A percentile compares a stretch with the other conserved stretches of the same genome.
These are phyloP conservation scores for Brachypterus glaber DNA, from an alignment of 2,888 invertebrate species.

Conservation along the genomic window DNA sequence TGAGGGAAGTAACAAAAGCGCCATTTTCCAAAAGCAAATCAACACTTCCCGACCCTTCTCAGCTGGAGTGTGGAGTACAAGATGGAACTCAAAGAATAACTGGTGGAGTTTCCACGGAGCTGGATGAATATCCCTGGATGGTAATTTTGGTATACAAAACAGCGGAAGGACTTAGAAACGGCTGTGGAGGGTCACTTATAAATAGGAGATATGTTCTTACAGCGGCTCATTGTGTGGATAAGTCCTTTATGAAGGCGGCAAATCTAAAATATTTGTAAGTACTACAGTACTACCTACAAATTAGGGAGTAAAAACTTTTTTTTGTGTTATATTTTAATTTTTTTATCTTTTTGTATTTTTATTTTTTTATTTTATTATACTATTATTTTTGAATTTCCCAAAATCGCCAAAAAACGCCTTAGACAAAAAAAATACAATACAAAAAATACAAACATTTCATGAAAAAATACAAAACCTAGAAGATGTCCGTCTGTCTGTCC, in stretches of 20 bases:
- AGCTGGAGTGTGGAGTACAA: constrained; percentile 48
- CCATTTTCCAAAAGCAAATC: too few species aligned
- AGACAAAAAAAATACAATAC: too few species aligned
- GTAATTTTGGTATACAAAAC: constrained; percentile 24
- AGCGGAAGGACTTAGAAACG: constrained; percentile 12
- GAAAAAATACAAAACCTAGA: neutral
- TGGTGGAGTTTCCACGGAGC: constrained; percentile 50
- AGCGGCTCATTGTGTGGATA: constrained; percentile 37
- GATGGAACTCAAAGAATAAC: constrained; percentile 49
- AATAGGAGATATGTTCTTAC: constrained; percentile 34
- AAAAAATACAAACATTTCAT: constrained; percentile 8
- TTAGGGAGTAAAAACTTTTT: too few species aligned
- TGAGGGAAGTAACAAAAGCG: too few species aligned
- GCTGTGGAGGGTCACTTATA: constrained; percentile 37
- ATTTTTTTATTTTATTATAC: too few species aligned
- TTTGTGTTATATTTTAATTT: too few species aligned
- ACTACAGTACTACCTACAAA: neutral
- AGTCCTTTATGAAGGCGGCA: constrained; percentile 18
- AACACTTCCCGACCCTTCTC: too few species aligned
- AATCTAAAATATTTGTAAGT: constrained; percentile 27
- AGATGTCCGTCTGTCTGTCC: too few species aligned
- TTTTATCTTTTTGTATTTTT: too few species aligned
- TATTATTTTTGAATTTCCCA: too few species aligned
- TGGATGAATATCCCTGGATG: constrained; percentile 36
- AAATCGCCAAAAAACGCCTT: too few species aligned